Percentiles rank a stretch among this genome's conserved stretches.
Conservation (phyloP, 1,140 invertebrate species). For the Lepidurus couesii region DNA sequence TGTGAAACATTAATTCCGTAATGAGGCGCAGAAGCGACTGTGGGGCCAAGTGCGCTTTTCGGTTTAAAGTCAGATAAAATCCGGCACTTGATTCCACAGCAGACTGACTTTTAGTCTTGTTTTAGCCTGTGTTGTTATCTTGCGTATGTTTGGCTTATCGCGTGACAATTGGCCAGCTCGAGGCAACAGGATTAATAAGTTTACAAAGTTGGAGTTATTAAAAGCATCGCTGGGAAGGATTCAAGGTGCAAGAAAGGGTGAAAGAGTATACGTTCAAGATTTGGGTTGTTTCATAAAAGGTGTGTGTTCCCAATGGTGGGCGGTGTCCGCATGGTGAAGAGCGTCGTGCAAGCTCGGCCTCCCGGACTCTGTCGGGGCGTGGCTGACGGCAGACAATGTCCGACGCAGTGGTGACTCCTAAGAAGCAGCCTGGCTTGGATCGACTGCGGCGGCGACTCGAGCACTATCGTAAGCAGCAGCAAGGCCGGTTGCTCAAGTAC, state of each 20-base stretch:
- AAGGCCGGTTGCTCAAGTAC: conserved; percentile 65
- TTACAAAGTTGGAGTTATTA: no score
- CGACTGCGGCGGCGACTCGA: conserved; percentile 75
- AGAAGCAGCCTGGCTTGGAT: conserved; percentile 78
- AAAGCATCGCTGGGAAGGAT: not conserved
- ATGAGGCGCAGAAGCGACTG: no score
- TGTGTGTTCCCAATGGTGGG: not conserved
- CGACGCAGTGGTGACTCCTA: conserved; percentile 63
- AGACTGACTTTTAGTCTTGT: not conserved
- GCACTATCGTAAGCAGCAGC: conserved; percentile 71
- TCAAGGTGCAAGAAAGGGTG: not conserved
- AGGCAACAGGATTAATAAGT: no score
- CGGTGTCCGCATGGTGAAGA: conserved; percentile 1
- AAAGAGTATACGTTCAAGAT: not conserved
- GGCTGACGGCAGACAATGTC: conserved; percentile 30
- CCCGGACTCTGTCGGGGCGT: not conserved
- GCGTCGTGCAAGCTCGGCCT: not conserved
- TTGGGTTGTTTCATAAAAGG: no score
- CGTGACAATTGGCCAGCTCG: not conserved
- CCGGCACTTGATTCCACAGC: not conserved
- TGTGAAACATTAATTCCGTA: no score
- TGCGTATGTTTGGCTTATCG: not conserved
- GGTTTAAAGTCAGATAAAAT: no score
- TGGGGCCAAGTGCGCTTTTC: no score
- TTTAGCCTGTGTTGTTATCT: conserved; percentile 6